Evolutionary conservation across 2,888 invertebrate species (phyloP), one percentile per base, ranked within the genome.

Genomic region (Limnephilus lunatus): DNA sequence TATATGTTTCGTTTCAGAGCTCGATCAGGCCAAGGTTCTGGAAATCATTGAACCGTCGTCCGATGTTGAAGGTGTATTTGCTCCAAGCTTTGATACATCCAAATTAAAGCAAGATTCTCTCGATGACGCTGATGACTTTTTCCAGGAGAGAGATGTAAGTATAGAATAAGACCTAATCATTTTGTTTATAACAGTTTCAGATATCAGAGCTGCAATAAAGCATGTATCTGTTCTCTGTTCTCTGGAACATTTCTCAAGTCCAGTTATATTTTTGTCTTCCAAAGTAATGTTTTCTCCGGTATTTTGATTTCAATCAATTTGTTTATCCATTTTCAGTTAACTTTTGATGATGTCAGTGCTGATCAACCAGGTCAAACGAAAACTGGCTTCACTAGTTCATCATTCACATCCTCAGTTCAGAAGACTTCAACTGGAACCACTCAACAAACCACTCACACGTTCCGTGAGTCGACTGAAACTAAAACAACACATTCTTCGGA

Each of bases 1-100:
- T 7, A 68, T 31, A 32, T 87, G 2, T 68, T 85, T 82, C 39
- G 7, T 92, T 95, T 90, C 93, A 96, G 96, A 96, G 94, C 96
- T 96, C 95, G 96, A 96, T 92, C 96, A 96, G 94, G 96, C 96
- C 35, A 96, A 96, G 94, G 96, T 96, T 4, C 94, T 96, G 92
- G 96, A 96, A 95, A 96, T 96, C 68, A 96, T 96, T 93, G 96
- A 96, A 94, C 96, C 96, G 14, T 94, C 94, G 92, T 96, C 96
- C 48, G 96, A 96, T 89, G 92, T 95, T 30, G 96, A 93, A 95
- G 88, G 95, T 95, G 11, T 96, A 95, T 94, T 93, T 94, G 81
- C 94, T 11, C 95, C 96, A 32, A 96, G 95, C 94, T 96, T 96
- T 94, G 96, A 96, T 94, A 94, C 96, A 0, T 95, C 95, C 90